Evolutionary conservation across 30 jellyfish, hydroid and myxozoan genomes (phyloP).

Genomic region (Cassiopea xamachana): DNA sequence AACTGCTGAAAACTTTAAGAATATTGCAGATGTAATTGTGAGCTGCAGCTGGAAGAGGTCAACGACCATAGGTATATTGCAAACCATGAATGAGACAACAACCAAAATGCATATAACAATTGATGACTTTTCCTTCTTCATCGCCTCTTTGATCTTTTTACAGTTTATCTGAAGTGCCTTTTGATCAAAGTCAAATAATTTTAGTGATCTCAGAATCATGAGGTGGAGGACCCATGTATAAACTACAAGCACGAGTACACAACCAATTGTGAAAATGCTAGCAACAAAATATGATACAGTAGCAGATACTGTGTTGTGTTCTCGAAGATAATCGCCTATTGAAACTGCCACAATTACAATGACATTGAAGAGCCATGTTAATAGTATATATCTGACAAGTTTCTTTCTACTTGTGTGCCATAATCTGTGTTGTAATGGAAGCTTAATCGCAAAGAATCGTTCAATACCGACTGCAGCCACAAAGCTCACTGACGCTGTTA

Average conservation of each 20-base stretch:
- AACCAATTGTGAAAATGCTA: neutral
- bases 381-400: neutral
- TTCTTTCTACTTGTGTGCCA: conserved; percentile 21
- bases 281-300: neutral
- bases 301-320: neutral
- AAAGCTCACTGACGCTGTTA: conserved; percentile 2
- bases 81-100: conserved; percentile 29
- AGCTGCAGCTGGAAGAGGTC: neutral
- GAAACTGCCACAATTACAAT: neutral
- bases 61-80: conserved; percentile 23
- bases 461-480: conserved; percentile 24
- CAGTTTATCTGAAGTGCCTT: neutral
- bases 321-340: neutral
- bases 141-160: conserved; percentile 20
- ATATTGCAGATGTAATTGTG: neutral
- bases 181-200: conserved; percentile 8
- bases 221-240: conserved; percentile 21
- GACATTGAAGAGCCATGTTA: conserved; percentile 27
- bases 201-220: conserved; percentile 7
- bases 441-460: conserved; percentile 29
- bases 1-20: conserved; percentile 17
- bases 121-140: conserved; percentile 52
- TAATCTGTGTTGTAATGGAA: conserved; percentile 41
- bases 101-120: conserved; percentile 25
- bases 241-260: neutral